Evolutionary conservation across 2,888 invertebrate species (phyloP).

Genomic region (Cremastobaeus sp.): DNA sequence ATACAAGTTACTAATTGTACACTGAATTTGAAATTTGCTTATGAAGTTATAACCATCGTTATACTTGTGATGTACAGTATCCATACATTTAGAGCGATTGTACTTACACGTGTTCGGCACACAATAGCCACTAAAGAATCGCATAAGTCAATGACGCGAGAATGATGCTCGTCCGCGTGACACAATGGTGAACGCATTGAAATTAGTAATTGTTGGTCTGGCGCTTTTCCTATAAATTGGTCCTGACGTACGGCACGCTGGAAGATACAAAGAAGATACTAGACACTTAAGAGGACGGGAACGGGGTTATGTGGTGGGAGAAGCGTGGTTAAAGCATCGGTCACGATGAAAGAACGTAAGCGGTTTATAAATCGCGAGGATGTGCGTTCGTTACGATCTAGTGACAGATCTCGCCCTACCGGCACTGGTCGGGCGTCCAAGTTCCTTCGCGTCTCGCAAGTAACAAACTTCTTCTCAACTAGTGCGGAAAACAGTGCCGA

Average conservation of each 20-base stretch:
- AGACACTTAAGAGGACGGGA: constrained; percentile 51
- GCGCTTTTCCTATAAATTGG: constrained; percentile 32
- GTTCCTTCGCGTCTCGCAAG: constrained; percentile 9
- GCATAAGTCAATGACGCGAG: constrained; percentile 3
- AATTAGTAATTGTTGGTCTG: not conserved
- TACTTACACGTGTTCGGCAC: no score
- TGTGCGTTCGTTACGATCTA: constrained; percentile 61
- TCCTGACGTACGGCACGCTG: constrained; percentile 9
- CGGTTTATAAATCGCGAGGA: constrained; percentile 66
- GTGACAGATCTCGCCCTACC: constrained; percentile 61
- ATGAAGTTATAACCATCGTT: no score
- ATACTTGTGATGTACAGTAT: no score
- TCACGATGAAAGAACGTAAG: constrained; percentile 62
- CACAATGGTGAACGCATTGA: constrained; percentile 2
- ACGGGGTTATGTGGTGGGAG: constrained; percentile 54
- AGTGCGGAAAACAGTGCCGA: constrained; percentile 33
- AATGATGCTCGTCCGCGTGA: constrained; percentile 12
- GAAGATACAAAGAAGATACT: constrained; percentile 40
- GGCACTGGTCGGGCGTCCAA: constrained; percentile 17
- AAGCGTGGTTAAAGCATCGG: constrained; percentile 39
- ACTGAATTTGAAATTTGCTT: no score
- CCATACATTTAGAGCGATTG: no score
- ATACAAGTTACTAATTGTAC: no score
- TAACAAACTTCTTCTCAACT: not conserved
- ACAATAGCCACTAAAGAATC: no score